Evolutionary conservation across 2,797 vertebrate species (phyloP), one percentile per base, ranked within the genome.

Genomic region (Psittacula echo): DNA sequence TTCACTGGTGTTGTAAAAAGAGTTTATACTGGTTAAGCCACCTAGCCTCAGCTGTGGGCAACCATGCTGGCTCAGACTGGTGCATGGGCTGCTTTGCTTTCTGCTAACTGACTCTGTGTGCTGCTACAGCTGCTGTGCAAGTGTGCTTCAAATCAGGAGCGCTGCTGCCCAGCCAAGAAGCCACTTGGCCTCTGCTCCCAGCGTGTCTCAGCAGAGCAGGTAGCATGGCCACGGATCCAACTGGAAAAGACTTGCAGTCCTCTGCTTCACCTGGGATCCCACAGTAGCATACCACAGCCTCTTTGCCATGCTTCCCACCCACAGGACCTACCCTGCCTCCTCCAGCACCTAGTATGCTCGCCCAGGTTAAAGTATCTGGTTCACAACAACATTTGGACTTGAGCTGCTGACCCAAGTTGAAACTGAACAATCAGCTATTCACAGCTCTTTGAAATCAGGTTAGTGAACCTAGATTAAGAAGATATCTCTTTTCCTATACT

Each of bases 321-420:
- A 45, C 24, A 86, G 54, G 74, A 70, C 8, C 26, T 68, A 13
- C 32, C 29, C 18, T 47, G 34, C 13, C 64, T 72, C 70, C 21
- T 53, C 41, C n/a, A 68, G 53, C 1, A 0, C 41, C 42, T 14
- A 21, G 22, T 4, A 0, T 9, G 21, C 18, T 79, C 0, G 0
- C 15, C 15, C 27, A 39, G 47, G 74, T 66, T 87, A 54, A 90
- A 87, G 81, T 37, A 66, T 44, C 54, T 51, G 6, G 41, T 64
- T 67, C 81, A 71, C 0, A 1, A 76, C 75, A 87, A 39, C 1
- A 2, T 54, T 67, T 90, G 74, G 82, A 82, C 72, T 54, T 64
- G 54, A 87, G 82, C 65, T 79, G 60, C 81, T 85, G 72, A 91
- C 78, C 65, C 75, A 71, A 83, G 78, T 42, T 77, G 85, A 91